Percentiles rank a stretch among this genome's conserved stretches.
These are phyloP conservation scores for Centropus bengalensis DNA, from an alignment of 2,113 vertebrate genomes.

Conservation along the genomic window DNA sequence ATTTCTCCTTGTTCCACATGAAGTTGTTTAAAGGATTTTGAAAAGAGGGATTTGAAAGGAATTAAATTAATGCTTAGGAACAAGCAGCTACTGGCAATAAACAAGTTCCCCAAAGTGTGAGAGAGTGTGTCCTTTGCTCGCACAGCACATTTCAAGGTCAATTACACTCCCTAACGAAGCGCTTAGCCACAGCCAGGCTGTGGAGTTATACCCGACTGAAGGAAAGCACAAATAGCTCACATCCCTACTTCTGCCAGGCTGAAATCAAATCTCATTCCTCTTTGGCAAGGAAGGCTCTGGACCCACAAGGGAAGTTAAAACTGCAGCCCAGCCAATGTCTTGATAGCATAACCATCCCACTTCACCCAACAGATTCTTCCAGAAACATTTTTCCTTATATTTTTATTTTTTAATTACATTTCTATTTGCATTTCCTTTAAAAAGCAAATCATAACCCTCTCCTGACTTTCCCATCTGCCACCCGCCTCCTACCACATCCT, in stretches of 20 bases:
- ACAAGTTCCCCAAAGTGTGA: constrained; percentile 9
- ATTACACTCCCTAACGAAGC: constrained; percentile 28
- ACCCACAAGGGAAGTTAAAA: fast-evolving
- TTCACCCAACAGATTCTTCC: background rate
- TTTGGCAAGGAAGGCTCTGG: background rate
- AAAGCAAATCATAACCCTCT: constrained; percentile 2
- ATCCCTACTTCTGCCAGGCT: background rate
- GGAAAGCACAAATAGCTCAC: background rate
- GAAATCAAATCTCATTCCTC: background rate
- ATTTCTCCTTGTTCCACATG: background rate
- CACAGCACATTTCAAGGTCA: constrained; percentile 63
- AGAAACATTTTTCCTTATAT: background rate
- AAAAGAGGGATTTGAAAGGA: background rate
- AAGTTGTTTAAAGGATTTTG: background rate
- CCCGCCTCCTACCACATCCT: background rate
- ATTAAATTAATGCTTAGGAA: constrained; percentile 31
- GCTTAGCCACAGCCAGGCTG: background rate
- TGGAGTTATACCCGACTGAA: background rate
- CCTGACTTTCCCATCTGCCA: constrained; percentile 15
- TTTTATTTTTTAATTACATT: background rate
- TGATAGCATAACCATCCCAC: background rate
- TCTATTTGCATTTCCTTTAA: constrained; percentile 23
- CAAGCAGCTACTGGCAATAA: constrained; percentile 30
- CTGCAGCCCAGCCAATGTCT: background rate
- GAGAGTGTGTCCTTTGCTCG: background rate